Percentiles rank a stretch among this genome's conserved stretches.
These are phyloP conservation scores for Hemibates koningsi DNA, from an alignment of 2,113 vertebrate species.

Conservation along the genomic window DNA sequence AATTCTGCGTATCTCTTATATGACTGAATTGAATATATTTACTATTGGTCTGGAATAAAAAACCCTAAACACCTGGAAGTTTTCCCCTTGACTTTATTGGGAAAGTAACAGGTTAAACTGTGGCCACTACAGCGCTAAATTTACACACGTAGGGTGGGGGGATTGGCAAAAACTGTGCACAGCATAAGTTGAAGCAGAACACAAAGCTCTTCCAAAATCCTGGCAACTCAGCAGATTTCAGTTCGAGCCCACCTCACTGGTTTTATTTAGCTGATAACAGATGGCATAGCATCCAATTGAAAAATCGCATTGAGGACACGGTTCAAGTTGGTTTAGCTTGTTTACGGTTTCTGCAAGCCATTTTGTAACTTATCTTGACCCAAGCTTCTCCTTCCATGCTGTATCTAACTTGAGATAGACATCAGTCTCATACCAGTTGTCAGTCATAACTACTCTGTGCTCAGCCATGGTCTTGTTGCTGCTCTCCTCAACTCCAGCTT, in stretches of 20 bases:
- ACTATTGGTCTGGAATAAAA: background rate
- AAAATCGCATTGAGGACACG: background rate
- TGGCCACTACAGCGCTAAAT: background rate
- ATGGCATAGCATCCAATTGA: background rate
- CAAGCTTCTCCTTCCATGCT: background rate
- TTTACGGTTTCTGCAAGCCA: background rate
- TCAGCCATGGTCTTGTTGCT: background rate
- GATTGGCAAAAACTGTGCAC: background rate
- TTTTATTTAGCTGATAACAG: background rate
- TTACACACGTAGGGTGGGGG: background rate
- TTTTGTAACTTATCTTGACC: background rate
- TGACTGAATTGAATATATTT: background rate
- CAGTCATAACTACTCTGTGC: background rate
- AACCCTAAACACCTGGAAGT: background rate
- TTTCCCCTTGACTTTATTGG: background rate
- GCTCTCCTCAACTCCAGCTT: background rate
- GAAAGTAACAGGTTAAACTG: background rate
- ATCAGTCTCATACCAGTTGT: background rate
- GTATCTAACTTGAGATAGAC: background rate
- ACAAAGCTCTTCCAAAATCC: background rate
- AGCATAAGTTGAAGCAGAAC: background rate
- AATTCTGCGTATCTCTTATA: background rate
- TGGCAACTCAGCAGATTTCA: background rate
- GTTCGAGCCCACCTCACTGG: background rate
- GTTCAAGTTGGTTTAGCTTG: background rate